phyloP scores from a whole-genome alignment of 2,888 invertebrate genomes.

The Myathropa florea region DNA sequence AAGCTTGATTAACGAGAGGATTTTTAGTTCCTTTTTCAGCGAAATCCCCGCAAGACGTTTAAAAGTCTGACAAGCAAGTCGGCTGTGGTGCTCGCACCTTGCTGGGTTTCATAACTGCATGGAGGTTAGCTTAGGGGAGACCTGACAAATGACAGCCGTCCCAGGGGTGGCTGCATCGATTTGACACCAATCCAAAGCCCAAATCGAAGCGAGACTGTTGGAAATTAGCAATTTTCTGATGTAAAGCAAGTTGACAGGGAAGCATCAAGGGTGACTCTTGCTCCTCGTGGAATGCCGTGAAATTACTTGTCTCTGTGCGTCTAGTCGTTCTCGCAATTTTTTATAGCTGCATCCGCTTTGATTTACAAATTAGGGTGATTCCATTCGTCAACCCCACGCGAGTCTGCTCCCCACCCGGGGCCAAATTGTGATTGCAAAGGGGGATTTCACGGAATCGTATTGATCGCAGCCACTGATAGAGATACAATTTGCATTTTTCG shows the following conservation, averaged over 20 bases:
- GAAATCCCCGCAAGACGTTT: slow-evolving; percentile 52
- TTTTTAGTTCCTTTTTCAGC: slow-evolving; percentile 15
- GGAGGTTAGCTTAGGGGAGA: neutral
- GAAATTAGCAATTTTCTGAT: slow-evolving; percentile 52
- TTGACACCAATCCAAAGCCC: neutral
- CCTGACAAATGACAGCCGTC: slow-evolving; percentile 33
- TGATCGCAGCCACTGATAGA: slow-evolving; percentile 27
- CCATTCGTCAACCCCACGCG: slow-evolving; percentile 44
- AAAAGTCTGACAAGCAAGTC: slow-evolving; percentile 31
- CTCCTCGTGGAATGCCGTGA: slow-evolving; percentile 16
- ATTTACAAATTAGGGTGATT: slow-evolving; percentile 63
- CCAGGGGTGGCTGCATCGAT: slow-evolving; percentile 38
- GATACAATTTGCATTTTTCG: slow-evolving; percentile 57
- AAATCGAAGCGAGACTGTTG: slow-evolving; percentile 51
- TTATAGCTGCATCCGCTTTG: slow-evolving; percentile 55
- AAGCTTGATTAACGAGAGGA: slow-evolving; percentile 63
- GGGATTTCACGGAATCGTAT: slow-evolving; percentile 42
- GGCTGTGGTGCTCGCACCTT: neutral
- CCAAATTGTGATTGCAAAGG: slow-evolving; percentile 25
- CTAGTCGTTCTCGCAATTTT: slow-evolving; percentile 11
- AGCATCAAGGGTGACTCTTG: neutral
- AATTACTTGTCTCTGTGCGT: slow-evolving; percentile 53
- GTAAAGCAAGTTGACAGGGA: slow-evolving; percentile 13
- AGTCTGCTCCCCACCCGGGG: slow-evolving; percentile 1
- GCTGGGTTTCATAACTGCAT: slow-evolving; percentile 49